These are phyloP conservation scores for Drosophila burlai DNA, from an alignment of 1,140 invertebrate genomes.

Conservation along the genomic window DNA sequence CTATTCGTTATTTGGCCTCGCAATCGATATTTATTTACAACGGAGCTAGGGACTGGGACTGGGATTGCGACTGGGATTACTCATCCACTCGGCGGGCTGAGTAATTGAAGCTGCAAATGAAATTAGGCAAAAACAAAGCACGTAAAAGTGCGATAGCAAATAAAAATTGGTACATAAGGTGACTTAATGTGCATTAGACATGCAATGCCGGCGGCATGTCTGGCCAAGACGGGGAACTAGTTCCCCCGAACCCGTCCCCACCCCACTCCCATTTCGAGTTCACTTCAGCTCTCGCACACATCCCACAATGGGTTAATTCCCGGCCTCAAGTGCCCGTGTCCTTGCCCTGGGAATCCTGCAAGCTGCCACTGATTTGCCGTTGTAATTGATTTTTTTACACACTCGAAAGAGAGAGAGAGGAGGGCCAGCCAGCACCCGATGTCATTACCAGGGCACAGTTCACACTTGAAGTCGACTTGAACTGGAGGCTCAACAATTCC, in stretches of 20 bases:
- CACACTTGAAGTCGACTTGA: slow-evolving; percentile 78
- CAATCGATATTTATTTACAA: slow-evolving; percentile 41
- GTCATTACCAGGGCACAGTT: slow-evolving; percentile 76
- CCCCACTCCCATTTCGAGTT: background rate
- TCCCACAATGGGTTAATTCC: slow-evolving; percentile 31
- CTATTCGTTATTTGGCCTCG: slow-evolving; percentile 13
- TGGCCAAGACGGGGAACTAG: slow-evolving; percentile 11
- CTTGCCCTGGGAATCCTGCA: slow-evolving; percentile 62
- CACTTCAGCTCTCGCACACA: slow-evolving; percentile 15
- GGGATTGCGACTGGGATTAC: slow-evolving; percentile 16
- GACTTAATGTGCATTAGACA: slow-evolving; percentile 61
- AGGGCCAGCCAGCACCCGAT: slow-evolving; percentile 23
- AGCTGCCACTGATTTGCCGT: slow-evolving; percentile 70
- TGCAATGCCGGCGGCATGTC: slow-evolving; percentile 39
- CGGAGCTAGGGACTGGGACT: background rate
- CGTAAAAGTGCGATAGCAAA: slow-evolving; percentile 22
- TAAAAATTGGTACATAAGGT: slow-evolving; percentile 25
- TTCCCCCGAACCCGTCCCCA: background rate
- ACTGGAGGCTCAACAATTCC: slow-evolving; percentile 71
- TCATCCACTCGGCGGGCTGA: slow-evolving; percentile 21
- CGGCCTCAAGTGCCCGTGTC: slow-evolving; percentile 58
- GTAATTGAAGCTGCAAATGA: slow-evolving; percentile 60
- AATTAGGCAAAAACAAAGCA: slow-evolving; percentile 58
- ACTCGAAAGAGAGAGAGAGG: background rate
- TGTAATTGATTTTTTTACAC: slow-evolving; percentile 62